These are phyloP conservation scores for Drosophila oshimai DNA, from an alignment of 1,140 invertebrate species.

Conservation along the genomic window DNA sequence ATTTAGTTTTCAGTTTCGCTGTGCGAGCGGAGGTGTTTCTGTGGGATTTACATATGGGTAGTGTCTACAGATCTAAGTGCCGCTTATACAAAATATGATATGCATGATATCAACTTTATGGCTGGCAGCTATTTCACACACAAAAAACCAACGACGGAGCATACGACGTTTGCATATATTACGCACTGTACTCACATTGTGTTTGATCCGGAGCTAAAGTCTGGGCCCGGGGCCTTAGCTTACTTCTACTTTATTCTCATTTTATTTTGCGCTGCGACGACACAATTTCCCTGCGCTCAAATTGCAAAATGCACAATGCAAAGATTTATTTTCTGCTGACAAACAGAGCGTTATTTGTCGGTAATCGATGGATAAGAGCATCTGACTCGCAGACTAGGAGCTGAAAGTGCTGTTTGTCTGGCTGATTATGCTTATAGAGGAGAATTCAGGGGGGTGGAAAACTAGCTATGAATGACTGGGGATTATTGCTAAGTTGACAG, in stretches of 20 bases:
- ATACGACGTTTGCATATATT: conserved; percentile 62
- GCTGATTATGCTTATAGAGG: conserved; percentile 37
- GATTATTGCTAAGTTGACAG: conserved; percentile 53
- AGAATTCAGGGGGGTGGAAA: neutral
- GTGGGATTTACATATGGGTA: neutral
- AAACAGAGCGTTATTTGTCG: conserved; percentile 68
- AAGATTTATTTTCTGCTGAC: conserved; percentile 80
- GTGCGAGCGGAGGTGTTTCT: neutral
- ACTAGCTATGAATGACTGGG: conserved; percentile 45
- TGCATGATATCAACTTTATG: conserved; percentile 77
- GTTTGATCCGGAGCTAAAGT: neutral
- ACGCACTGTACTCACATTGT: conserved; percentile 40
- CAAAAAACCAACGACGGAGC: conserved; percentile 2
- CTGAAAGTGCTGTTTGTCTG: conserved; percentile 42
- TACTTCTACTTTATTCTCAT: conserved; percentile 35
- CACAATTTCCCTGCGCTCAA: conserved; percentile 35
- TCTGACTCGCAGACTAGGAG: conserved; percentile 7
- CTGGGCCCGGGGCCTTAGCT: conserved; percentile 3
- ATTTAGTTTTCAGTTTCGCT: conserved; percentile 44
- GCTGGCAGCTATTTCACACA: conserved; percentile 45
- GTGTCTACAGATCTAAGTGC: conserved; percentile 36
- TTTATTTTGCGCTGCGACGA: conserved; percentile 46
- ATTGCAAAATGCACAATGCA: conserved; percentile 71
- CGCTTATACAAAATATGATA: conserved; percentile 71
- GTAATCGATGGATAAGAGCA: conserved; percentile 69